Evolutionary conservation across 2,888 invertebrate species (phyloP), one percentile per base, ranked within the genome.

Genomic region (Rhopalosiphum nymphaeae): DNA sequence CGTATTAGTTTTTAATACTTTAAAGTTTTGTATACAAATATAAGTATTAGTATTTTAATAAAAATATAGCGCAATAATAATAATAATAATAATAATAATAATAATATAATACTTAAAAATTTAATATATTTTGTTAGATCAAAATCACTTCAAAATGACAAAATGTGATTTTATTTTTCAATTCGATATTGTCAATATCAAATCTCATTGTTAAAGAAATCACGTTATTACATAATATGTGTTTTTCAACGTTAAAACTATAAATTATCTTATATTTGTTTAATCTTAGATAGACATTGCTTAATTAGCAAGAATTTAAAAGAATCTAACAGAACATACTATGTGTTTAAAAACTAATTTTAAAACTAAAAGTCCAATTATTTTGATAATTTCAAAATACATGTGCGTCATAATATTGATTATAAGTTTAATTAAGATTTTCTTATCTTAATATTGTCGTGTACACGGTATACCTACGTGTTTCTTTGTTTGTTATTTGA

Each of bases 311-410:
- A 57, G 44, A 86, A 36, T 67, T 49, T 89, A 49, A 49, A 25
- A 57, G 44, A 86, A 36, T 67, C 49, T 89, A 49, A 49, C 36
- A 21, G 36, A 49, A 88, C 88, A 21, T n/a, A n/a, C n/a, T n/a
- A n/a, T 29, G 61, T 88, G 49, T 53, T 7, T 44, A 86, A 61
- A 92, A 61, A 67, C 67, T 88, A 92, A 88, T 92, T 92, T 88
- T 88, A 87, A 61, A 67, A 67, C 42, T 36, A 85, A 85, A 87
- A 92, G 92, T 61, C 49, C 53, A 53, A 92, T 67, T 88, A 92
- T 67, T 88, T 36, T 25, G 13, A 92, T 56, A 25, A 36, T 61
- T 36, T 85, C 87, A 61, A 4, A 53, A 42, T 78, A 49, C 42
- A 26, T 36, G 85, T 67, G 11, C 49, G 53, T 56, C 53, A 89